Base-by-base conservation (phyloP, 2,888 invertebrate species). In the Drosophila neotestacea region DNA sequence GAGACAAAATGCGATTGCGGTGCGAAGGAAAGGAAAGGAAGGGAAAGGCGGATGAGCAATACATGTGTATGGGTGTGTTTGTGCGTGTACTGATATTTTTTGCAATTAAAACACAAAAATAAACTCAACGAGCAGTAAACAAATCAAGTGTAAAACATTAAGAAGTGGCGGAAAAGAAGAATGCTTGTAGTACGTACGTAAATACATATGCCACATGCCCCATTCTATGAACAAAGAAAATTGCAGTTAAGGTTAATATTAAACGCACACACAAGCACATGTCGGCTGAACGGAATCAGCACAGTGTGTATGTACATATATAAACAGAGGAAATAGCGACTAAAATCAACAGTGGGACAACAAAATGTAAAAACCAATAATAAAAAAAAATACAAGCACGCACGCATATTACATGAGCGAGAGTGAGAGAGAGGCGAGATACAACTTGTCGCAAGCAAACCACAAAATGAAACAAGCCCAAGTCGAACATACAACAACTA, bases 391-490 rank as follows among this genome's bases (percentile, higher is more conserved):
- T 60, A 61, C 63, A 72, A 36, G 41, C 47, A 63, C 59, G 63
- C 55, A 70, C 64, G 52, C 54, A 69, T 44, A 50, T 58, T 68
- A 64, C 67, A 70, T 61, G 58, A 16, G 36, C 50, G 65, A 60
- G 51, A 13, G 59, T 54, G 55, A 68, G 32, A 54, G 63, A 42
- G 61, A 46, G 61, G 48, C 59, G 56, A 78, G 56, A 79, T 66
- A 79, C 81, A 82, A 81, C 71, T 84, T 81, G 81, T 81, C 74
- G 74, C 66, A 79, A 74, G 79, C 64, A 81, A 77, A 84, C 83
- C 83, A 71, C 83, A 85, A 85, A 82, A 85, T 78, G 77, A 83
- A 82, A 83, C 82, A 82, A 77, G 79, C 73, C 74, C 75, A 82
- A 77, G 77, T 65, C 83, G 76, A 81, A 81, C 81, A 81, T 50